phyloP scores from a whole-genome alignment of 2,113 vertebrate species.

The Brachypteracias leptosomus region DNA sequence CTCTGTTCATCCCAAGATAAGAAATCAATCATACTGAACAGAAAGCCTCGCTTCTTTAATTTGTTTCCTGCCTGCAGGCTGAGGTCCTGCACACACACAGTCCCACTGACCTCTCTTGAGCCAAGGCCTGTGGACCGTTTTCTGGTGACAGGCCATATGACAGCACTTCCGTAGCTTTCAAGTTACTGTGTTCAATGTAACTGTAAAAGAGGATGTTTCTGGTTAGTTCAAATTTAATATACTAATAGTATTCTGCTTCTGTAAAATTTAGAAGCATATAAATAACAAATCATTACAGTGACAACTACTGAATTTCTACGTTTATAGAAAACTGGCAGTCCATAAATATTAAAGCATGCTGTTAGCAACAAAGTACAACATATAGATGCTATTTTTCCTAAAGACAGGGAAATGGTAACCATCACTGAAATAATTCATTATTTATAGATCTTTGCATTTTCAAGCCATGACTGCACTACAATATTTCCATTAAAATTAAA shows the following conservation, averaged over 20 bases:
- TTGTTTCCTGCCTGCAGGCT: background rate
- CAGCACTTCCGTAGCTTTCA: background rate
- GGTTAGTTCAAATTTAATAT: constrained; percentile 8
- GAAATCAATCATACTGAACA: background rate
- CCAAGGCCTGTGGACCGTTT: background rate
- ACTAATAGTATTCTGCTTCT: background rate
- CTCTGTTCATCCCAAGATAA: background rate
- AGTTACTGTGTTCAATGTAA: background rate
- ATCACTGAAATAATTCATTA: constrained; percentile 49
- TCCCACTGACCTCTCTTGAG: background rate
- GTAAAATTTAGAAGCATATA: constrained; percentile 24
- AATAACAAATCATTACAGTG: constrained; percentile 36
- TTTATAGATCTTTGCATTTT: constrained; percentile 60
- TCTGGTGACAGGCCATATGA: background rate
- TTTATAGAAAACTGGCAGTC: constrained; percentile 28
- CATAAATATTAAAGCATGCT: constrained; percentile 50
- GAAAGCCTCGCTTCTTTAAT: background rate
- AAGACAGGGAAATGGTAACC: constrained; percentile 30
- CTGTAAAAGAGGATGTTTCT: background rate
- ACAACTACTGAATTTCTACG: background rate
- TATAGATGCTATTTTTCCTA: constrained; percentile 40
- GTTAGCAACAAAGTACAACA: constrained; percentile 47
- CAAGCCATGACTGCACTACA: constrained; percentile 1
- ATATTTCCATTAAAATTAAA: constrained; percentile 46
- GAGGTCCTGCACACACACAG: background rate